A percentile compares a stretch with the other conserved stretches of the same genome.
Evolutionary conservation across 2,797 vertebrate species (phyloP).

Genomic region (Clarias platycephalus): DNA sequence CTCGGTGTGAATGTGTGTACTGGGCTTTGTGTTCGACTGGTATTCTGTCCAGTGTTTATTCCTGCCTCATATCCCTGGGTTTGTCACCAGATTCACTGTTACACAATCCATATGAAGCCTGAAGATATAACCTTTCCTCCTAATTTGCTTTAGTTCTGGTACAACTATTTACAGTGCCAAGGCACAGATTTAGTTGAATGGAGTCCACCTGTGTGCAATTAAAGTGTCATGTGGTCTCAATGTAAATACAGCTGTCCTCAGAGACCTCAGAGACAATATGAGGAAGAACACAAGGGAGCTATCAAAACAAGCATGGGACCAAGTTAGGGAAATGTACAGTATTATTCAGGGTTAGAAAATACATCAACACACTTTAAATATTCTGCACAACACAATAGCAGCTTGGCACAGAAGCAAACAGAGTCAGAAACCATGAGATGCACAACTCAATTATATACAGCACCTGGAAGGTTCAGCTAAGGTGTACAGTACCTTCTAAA

Average conservation of each 20-base stretch:
- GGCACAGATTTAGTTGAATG: not conserved
- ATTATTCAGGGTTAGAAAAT: not conserved
- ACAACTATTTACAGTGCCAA: not conserved
- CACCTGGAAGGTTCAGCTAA: not conserved
- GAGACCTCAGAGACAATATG: not conserved
- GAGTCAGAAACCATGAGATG: not conserved
- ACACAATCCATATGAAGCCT: not conserved
- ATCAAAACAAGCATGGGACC: not conserved
- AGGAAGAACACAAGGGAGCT: too few species aligned
- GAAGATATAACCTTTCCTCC: not conserved
- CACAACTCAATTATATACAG: not conserved
- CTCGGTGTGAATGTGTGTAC: not conserved
- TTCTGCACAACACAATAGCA: not conserved
- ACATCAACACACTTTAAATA: not conserved
- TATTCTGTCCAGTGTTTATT: not conserved
- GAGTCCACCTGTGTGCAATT: not conserved
- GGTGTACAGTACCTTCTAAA: not conserved
- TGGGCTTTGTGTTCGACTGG: too few species aligned
- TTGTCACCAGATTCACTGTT: not conserved
- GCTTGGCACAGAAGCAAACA: not conserved
- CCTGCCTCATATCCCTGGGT: not conserved
- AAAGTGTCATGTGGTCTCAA: not conserved
- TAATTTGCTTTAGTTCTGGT: constrained; percentile 4
- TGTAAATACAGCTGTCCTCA: not conserved
- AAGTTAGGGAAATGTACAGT: not conserved